Base-by-base conservation (phyloP, 2,797 vertebrate genomes). In the Chelonia mydas region DNA sequence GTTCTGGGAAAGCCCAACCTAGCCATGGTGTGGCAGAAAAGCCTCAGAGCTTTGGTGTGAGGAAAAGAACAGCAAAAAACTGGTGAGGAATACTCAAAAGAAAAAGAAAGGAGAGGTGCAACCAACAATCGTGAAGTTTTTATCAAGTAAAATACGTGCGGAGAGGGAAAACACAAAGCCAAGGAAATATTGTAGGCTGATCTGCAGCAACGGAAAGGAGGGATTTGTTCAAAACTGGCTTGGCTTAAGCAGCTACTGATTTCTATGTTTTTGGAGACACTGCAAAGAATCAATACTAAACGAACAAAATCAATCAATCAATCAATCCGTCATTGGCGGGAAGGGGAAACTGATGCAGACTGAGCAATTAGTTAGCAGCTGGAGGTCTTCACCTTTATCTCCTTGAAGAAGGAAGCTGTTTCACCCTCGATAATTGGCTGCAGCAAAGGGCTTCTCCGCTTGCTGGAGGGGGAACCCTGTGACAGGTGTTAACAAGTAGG, bases 381-480 rank as follows among this genome's bases (percentile, higher is more conserved):
- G 97, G 98, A 98, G 98, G 98, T 98, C 98, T 98, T 99, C 98
- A 99, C 99, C 99, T 99, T 99, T 98, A 99, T 99, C 96, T 99
- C 99, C 98, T 99, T 99, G 99, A 99, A 99, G 99, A 99, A 99
- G 97, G 99, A 99, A 90, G 99, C 99, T 81, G 99, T 99, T 98
- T 99, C 99, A 33, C 99, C 99, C 98, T 99, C 99, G 97, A 99
- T 99, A 98, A 99, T 99, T 97, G 99, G 99, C 98, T 99, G 99
- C 98, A 99, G 99, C 98, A 99, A 99, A 98, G 99, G 99, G 94
- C 99, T 99, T 99, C 99, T 98, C 98, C 99, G 99, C 98, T 99
- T 99, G 99, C 99, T 99, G 98, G 99, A 99, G 97, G 99, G 99
- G 97, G 99, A 99, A 86, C 99, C 99, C 99, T 99, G 99, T 97